A percentile compares a stretch with the other conserved stretches of the same genome.
These are phyloP conservation scores for Callipepla californica DNA, from an alignment of 2,113 vertebrate species.

Conservation along the genomic window DNA sequence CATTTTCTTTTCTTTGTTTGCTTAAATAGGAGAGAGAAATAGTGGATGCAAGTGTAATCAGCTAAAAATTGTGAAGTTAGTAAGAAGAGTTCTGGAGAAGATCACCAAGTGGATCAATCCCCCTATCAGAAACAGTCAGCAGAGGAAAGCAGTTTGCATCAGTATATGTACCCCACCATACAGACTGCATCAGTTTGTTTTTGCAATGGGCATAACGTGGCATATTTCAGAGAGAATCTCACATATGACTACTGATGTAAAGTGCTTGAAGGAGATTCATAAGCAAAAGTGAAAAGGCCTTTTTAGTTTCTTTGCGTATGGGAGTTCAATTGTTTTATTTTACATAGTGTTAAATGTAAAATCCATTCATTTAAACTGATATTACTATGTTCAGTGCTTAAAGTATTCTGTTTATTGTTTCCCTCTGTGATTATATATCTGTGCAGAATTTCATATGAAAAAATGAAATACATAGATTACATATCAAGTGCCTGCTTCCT, in stretches of 20 bases:
- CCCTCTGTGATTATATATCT: background rate
- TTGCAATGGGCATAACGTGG: background rate
- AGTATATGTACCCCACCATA: rapidly evolving
- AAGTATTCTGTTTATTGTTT: background rate
- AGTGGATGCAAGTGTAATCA: background rate
- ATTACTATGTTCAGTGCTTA: background rate
- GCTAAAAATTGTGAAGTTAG: background rate
- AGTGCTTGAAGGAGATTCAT: background rate
- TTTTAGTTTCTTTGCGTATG: background rate
- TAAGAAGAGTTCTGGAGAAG: background rate
- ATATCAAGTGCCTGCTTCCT: background rate
- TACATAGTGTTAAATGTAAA: background rate
- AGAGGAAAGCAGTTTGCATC: background rate
- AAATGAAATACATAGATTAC: background rate
- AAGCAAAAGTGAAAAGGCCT: background rate
- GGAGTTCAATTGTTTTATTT: background rate
- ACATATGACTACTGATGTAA: background rate
- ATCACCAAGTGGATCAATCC: background rate
- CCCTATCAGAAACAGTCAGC: background rate
- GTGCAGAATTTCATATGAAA: background rate
- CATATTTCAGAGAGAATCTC: background rate
- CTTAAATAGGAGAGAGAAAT: background rate
- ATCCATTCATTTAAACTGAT: background rate
- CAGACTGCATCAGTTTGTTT: background rate
- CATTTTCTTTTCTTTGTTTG: background rate